Conservation (phyloP, 2,797 vertebrate genomes). For the Sebastiscus tertius region DNA sequence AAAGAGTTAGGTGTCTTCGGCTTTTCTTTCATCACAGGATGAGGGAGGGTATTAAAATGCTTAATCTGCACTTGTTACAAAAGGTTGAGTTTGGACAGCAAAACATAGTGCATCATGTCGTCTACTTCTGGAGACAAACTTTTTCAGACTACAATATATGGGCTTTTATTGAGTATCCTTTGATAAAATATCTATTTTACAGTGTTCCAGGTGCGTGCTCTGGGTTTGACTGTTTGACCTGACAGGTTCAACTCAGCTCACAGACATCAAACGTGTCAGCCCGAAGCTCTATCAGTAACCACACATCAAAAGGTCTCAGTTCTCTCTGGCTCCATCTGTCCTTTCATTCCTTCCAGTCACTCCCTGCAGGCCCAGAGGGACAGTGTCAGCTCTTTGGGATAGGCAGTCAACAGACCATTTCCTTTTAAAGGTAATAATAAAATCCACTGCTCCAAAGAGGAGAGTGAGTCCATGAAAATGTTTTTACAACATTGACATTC, state of each 20-base stretch:
- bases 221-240: conserved; percentile 56
- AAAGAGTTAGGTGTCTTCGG: conserved; percentile 1
- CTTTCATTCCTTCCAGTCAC: conserved; percentile 54
- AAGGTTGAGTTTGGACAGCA: neutral
- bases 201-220: conserved; percentile 58
- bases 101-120: neutral
- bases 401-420: conserved; percentile 55
- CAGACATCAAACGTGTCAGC: conserved; percentile 60
- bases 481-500: conserved; percentile 46
- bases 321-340: conserved; percentile 53
- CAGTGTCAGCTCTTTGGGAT: conserved; percentile 37
- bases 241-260: conserved; percentile 44
- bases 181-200: conserved; percentile 24
- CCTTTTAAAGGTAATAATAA: conserved; percentile 54
- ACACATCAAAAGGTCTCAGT: conserved; percentile 62
- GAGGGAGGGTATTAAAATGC: neutral
- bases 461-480: conserved; percentile 39
- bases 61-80: neutral
- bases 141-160: neutral
- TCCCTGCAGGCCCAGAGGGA: conserved; percentile 32
- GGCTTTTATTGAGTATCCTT: neutral
- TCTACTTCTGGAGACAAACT: neutral
- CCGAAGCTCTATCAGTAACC: conserved; percentile 37
- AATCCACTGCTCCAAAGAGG: conserved; percentile 29
- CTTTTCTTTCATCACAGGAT: conserved; percentile 15